Evolutionary conservation across 1,140 invertebrate species (phyloP), one percentile per base, ranked within the genome.

Genomic region (Penaeus japonicus): DNA sequence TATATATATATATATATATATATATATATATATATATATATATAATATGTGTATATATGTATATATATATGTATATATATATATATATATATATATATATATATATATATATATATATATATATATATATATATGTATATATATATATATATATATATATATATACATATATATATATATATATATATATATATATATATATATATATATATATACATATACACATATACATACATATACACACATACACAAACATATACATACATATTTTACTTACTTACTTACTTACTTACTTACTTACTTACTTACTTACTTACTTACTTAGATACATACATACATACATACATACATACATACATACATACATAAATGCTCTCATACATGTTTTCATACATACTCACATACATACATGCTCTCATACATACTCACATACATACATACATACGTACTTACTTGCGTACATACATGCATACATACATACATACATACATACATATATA

Each of bases 141-240:
- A 65, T 24, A 65, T 5, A 65, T 65, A 65, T 65, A 65, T 65
- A 65, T n/a, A 65, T 65, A 65, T 65, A 65, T n/a, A 65, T 65
- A 65, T 65, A 65, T 65, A 65, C 27, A 65, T 65, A 65, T 65
- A 65, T 65, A 65, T 65, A 65, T 65, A 65, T 65, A 65, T 65
- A 65, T 65, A 65, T 65, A 65, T 65, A 65, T 65, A 65, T 65
- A 65, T 65, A 65, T 65, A 65, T 65, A 65, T 65, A 65, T 65
- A 65, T 65, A 65, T 65, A 65, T 65, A 65, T 65, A 65, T 65
- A 65, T 65, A 17, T 65, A 65, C 27, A 65, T 65, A 65, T 65
- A 65, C 27, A 65, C 27, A 17, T 65, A 65, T 65, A 65, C 27
- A 17, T 65, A 65, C 27, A 65, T 65, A 65, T 65, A 65, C 27